Base-by-base conservation (phyloP, 1,140 invertebrate species). In the Penaeus vannamei region DNA sequence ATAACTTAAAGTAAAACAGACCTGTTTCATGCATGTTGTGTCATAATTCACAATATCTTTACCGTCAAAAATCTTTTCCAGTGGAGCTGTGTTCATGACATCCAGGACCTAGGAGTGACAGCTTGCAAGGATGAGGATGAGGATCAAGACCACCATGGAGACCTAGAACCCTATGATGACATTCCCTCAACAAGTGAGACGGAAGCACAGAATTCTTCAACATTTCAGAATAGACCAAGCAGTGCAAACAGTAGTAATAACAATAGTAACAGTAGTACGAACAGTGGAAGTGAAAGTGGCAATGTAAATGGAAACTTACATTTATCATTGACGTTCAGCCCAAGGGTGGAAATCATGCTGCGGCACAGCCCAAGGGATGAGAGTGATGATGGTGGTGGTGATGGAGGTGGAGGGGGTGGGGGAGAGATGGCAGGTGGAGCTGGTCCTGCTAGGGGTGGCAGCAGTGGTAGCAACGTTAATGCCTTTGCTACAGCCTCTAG, bases 31-130 rank as follows among this genome's bases (percentile, higher is more conserved):
- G 19, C 19, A 76, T 76, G 23, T 32, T 32, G 19, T 20, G 29
- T 76, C 42, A 32, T 32, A 26, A 69, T 32, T 5, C 66, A 79
- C 20, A 19, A 19, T n/a, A 79, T 20, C 12, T 20, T 79, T 19
- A 79, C 22, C 20, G 1, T 26, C 23, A 14, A 69, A 26, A 8
- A 1, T 23, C 36, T 23, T 23, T 88, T 90, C 22, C 91, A 91
- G 96, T 98, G 97, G 97, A 98, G 97, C 4, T 98, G 97, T 93
- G 95, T 98, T 36, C 98, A 98, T 93, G 97, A 98, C 92, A 98
- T 99, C 85, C 97, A 98, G 93, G 95, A 95, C 64, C 92, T 93
- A n/a, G 94, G 94, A 61, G 22, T 80, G 32, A 89, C 81, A n/a
- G 82, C 69, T 72, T 82, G 64, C 59, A 91, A 87, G 36, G 89